Conservation (phyloP, 2,888 invertebrate genomes). For the Diarsia dahlii region DNA sequence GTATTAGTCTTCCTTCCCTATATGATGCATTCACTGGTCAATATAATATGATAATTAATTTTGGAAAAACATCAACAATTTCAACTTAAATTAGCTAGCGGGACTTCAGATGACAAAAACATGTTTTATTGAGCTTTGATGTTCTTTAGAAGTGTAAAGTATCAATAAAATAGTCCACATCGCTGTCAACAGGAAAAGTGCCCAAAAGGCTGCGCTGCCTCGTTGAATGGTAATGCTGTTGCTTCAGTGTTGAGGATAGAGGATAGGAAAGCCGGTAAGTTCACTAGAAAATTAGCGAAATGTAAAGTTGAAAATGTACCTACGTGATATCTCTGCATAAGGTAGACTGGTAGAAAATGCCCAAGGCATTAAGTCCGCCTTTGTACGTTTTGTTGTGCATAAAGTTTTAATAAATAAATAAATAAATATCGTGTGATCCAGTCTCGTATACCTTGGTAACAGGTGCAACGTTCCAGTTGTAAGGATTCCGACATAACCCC, state of each 20-base stretch:
- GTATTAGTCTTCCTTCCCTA: not conserved
- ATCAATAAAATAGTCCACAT: too few species aligned
- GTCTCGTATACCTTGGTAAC: not conserved
- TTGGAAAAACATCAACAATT: not conserved
- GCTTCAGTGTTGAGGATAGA: too few species aligned
- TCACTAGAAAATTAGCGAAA: too few species aligned
- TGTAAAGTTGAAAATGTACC: too few species aligned
- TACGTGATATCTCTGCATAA: too few species aligned
- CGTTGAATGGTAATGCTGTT: not conserved
- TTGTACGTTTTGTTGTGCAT: too few species aligned
- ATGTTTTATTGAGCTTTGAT: not conserved
- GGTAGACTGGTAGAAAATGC: too few species aligned
- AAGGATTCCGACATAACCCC: not conserved
- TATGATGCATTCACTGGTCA: not conserved
- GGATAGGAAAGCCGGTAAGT: too few species aligned
- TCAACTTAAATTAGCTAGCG: not conserved
- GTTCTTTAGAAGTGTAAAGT: not conserved
- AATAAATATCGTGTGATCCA: not conserved
- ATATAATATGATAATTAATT: not conserved
- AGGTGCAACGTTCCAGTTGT: not conserved
- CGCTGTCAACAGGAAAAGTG: too few species aligned
- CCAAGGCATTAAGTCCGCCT: too few species aligned
- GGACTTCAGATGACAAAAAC: not conserved
- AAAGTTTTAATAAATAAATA: too few species aligned
- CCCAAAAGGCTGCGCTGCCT: too few species aligned